These are phyloP conservation scores for Epicauta chinensis DNA, from an alignment of 1,140 invertebrate genomes.

Conservation along the genomic window DNA sequence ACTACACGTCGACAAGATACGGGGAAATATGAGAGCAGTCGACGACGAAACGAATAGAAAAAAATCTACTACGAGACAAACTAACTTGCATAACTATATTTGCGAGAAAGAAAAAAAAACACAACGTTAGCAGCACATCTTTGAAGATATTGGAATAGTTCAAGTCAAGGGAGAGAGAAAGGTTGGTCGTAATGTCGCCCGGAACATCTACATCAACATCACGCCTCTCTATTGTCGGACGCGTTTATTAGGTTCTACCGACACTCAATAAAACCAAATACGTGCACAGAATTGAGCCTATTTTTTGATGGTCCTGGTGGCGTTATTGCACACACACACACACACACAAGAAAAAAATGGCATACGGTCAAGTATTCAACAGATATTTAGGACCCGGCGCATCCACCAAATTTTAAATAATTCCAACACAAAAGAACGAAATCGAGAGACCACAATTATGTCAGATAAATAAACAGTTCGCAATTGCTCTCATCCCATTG, in stretches of 20 bases:
- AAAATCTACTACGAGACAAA: too few species aligned
- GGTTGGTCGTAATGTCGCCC: conserved; percentile 7
- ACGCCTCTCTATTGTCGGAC: conserved; percentile 28
- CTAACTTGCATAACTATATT: conserved; percentile 3
- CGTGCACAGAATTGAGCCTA: conserved; percentile 22
- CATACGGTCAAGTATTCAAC: too few species aligned
- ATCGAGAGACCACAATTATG: too few species aligned
- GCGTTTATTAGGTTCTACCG: conserved; percentile 34
- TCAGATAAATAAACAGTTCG: too few species aligned
- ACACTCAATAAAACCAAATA: conserved; percentile 35
- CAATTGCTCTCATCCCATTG: too few species aligned
- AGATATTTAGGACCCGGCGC: too few species aligned
- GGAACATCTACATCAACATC: conserved; percentile 33
- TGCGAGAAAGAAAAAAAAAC: not conserved
- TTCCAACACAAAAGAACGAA: too few species aligned
- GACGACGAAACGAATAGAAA: too few species aligned
- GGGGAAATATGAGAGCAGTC: conserved; percentile 4
- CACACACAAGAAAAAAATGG: too few species aligned
- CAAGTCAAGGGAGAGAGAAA: conserved; percentile 1
- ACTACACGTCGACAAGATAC: conserved; percentile 8
- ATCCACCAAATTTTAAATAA: too few species aligned
- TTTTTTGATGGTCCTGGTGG: too few species aligned
- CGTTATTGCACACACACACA: too few species aligned
- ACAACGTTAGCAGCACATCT: not conserved
- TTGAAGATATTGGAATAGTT: conserved; percentile 25